phyloP scores from a whole-genome alignment of 2,113 vertebrate species.

The Dendrocopos noguchii region DNA sequence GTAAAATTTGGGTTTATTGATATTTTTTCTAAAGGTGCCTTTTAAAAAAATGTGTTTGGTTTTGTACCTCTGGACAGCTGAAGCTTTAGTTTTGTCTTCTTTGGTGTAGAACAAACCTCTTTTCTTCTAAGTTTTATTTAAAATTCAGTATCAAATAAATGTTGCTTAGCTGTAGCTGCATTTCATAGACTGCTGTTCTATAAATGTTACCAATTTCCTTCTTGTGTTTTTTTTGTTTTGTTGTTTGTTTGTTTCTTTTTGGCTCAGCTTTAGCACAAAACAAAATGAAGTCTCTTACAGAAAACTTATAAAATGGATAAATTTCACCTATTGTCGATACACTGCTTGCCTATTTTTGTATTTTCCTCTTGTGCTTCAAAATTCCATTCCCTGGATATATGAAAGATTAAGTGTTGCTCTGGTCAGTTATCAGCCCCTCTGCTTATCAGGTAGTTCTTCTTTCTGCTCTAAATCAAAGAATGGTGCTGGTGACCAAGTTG shows the following conservation, averaged over 20 bases:
- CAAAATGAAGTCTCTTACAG: background rate
- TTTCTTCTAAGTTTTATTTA: background rate
- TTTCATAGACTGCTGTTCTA: background rate
- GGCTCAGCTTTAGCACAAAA: background rate
- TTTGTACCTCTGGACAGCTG: background rate
- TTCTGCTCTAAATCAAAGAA: background rate
- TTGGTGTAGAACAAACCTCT: background rate
- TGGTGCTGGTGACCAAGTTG: background rate
- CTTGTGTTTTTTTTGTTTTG: background rate
- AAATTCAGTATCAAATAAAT: background rate
- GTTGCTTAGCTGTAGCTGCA: background rate
- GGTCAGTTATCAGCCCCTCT: background rate
- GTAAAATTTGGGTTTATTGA: background rate
- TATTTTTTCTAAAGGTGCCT: background rate
- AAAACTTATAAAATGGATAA: background rate
- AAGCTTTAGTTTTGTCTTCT: background rate
- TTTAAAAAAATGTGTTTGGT: background rate
- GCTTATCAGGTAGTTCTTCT: background rate
- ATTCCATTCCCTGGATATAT: background rate
- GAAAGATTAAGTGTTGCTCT: background rate
- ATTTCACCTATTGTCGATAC: background rate
- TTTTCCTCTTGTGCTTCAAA: background rate
- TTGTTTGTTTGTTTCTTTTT: background rate
- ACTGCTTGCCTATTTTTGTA: background rate
- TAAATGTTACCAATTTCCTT: background rate